Evolutionary conservation across 1,140 invertebrate genomes (phyloP).

Genomic region (Bathynomus jamesi): DNA sequence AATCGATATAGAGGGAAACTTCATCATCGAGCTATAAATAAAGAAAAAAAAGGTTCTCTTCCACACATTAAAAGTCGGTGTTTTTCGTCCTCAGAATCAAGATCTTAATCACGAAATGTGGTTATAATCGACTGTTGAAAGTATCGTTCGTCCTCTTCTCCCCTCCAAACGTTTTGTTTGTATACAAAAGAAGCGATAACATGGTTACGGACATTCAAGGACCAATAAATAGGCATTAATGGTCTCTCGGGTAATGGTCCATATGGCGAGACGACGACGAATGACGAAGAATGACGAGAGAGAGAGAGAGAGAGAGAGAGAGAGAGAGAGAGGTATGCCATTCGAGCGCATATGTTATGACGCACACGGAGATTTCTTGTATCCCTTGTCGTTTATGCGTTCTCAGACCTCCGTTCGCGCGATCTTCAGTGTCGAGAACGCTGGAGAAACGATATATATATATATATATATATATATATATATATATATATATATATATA

Average conservation of each 20-base stretch:
- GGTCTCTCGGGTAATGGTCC: neutral
- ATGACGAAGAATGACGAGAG: neutral
- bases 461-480: slow-evolving; percentile 3
- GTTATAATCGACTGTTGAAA: neutral
- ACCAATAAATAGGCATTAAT: neutral
- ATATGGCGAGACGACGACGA: neutral
- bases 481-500: neutral
- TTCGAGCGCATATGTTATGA: neutral
- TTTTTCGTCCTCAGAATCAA: neutral
- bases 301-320: neutral
- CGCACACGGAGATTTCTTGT: neutral
- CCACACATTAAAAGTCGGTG: neutral
- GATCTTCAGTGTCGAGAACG: too few relatives aligned
- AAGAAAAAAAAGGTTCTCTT: too few relatives aligned
- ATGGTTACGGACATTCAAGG: neutral
- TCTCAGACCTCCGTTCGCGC: too few relatives aligned
- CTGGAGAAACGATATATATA: too few relatives aligned
- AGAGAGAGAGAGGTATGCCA: neutral
- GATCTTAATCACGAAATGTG: neutral
- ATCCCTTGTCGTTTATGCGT: too few relatives aligned
- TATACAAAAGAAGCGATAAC: neutral
- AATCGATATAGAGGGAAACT: neutral
- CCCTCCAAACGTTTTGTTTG: neutral
- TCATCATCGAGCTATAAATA: neutral
- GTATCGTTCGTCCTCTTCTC: neutral